Evolutionary conservation across 2,797 vertebrate species (phyloP), one percentile per base, ranked within the genome.

Genomic region (Syncerus caffer): DNA sequence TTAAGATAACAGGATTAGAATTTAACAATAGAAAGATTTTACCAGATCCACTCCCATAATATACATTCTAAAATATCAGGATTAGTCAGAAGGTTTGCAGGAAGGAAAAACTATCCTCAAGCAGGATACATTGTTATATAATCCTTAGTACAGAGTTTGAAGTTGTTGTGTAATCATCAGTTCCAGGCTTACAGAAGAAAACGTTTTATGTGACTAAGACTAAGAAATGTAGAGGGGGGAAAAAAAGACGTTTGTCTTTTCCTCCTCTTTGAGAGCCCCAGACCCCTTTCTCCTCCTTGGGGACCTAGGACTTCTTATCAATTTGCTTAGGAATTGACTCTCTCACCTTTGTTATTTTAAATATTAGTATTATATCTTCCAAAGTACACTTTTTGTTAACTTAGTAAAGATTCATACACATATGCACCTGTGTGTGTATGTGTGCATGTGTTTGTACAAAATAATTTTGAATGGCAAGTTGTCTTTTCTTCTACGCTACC

Each of bases 261-360:
- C 19, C 64, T 21, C n/a, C 10, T 38, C 17, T 10, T 34, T 71
- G 34, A 71, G 34, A 38, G n/a, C 10, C 19, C 64, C 64, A 71
- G 19, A 38, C n/a, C n/a, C 34, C n/a, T 21, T 21, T 71, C n/a
- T 21, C 9, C 19, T 71, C 64, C n/a, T 71, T 71, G 17, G 64
- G 10, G n/a, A 71, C n/a, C 17, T 17, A 71, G 64, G 64, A 38
- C 19, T 71, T 71, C n/a, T 38, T 71, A 21, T 71, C 19, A 38
- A 21, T n/a, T 38, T 71, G 19, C 64, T 71, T 38, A 71, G 64
- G 64, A 38, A 38, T 38, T 38, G 64, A 71, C 64, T 71, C n/a
- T 34, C 16, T 67, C 17, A 71, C n/a, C 64, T 53, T 51, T 93
- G 17, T 80, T 85, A 88, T 93, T 96, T 97, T 87, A 74, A 91